Percentiles rank a stretch among this genome's conserved stretches.
Evolutionary conservation across 2,797 vertebrate species (phyloP).

Genomic region (Brachymystax lenok): DNA sequence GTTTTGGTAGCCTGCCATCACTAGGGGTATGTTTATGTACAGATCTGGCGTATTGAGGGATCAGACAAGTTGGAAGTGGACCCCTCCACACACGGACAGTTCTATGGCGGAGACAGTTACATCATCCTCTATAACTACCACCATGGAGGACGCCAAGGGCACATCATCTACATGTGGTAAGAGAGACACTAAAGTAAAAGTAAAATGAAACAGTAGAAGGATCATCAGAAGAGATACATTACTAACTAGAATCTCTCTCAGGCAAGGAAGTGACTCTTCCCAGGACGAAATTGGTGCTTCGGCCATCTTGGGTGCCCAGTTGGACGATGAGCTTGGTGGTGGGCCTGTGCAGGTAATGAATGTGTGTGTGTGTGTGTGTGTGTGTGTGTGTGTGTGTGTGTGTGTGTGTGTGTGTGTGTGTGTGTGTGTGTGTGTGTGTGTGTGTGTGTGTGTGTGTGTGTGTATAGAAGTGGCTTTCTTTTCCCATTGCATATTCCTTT

Average conservation of each 20-base stretch:
- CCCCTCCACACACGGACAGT: slow-evolving; percentile 85
- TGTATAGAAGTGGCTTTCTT: not conserved
- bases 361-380: not conserved
- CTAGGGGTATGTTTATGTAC: slow-evolving; percentile 2
- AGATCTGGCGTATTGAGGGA: slow-evolving; percentile 97
- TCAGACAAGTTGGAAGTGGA: slow-evolving; percentile 84
- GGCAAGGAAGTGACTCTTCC: slow-evolving; percentile 90
- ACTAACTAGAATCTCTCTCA: slow-evolving; percentile 50
- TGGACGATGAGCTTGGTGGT: slow-evolving; percentile 94
- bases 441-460: not conserved
- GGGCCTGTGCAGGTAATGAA: slow-evolving; percentile 89
- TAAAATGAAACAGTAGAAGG: not conserved
- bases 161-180: slow-evolving; percentile 98
- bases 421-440: not conserved
- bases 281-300: slow-evolving; percentile 90
- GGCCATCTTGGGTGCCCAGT: slow-evolving; percentile 86
- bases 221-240: no score
- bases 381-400: no score
- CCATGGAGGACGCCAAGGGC: slow-evolving; percentile 83
- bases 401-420: not conserved
- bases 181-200: slow-evolving; percentile 24
- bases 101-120: slow-evolving; percentile 98
- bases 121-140: slow-evolving; percentile 91
- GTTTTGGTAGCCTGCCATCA: no score
- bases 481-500: slow-evolving; percentile 15